Percentiles rank a stretch among this genome's conserved stretches.
Conservation (phyloP, 2,113 vertebrate genomes). For the Myotis brandtii region DNA sequence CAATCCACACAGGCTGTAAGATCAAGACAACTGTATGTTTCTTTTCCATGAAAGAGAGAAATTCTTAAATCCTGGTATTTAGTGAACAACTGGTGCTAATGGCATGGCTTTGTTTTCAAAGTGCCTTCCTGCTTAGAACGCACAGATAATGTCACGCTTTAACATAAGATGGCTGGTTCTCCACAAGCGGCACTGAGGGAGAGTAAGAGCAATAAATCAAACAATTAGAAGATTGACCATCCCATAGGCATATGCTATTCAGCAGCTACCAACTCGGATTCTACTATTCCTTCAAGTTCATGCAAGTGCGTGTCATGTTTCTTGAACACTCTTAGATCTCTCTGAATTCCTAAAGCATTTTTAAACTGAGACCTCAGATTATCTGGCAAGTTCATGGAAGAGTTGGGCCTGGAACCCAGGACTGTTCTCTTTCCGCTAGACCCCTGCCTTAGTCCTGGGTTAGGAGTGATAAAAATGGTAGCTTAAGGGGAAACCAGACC, state of each 20-base stretch:
- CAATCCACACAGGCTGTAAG: conserved; percentile 34
- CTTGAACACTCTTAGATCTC: background rate
- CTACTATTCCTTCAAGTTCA: background rate
- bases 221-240: background rate
- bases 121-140: background rate
- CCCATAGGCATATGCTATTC: background rate
- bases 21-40: conserved; percentile 53
- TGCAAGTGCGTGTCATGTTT: background rate
- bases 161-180: background rate
- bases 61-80: conserved; percentile 57
- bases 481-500: background rate
- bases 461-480: background rate
- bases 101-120: conserved; percentile 31
- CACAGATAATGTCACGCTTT: conserved; percentile 28
- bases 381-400: background rate
- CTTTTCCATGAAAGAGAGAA: conserved; percentile 51
- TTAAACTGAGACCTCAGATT: background rate
- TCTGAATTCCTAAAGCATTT: conserved; percentile 7
- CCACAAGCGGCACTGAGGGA: background rate
- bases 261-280: background rate
- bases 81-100: conserved; percentile 19
- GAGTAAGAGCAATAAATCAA: background rate
- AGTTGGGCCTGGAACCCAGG: background rate
- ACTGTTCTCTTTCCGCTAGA: background rate
- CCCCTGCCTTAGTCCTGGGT: background rate